Evolutionary conservation across 2,113 vertebrate genomes (phyloP), one percentile per base, ranked within the genome.

Genomic region (Craseonycteris thonglongyai): DNA sequence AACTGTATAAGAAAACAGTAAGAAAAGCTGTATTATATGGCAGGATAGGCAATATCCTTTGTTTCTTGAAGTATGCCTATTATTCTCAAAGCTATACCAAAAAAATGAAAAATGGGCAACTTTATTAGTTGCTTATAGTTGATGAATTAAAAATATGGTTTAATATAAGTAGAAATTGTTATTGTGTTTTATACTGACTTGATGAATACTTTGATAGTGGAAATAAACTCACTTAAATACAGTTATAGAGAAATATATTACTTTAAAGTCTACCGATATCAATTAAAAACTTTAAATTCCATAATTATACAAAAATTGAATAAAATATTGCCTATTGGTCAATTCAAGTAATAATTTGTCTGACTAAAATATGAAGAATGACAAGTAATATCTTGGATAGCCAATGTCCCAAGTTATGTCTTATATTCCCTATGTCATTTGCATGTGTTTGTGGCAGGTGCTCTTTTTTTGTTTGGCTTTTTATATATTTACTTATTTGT

Each of bases 401-500:
- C 6, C 6, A 35, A 5, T 11, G 8, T 75, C 16, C 3, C 3
- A 30, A 28, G 19, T 68, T 63, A 89, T 42, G 6, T 45, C 18
- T 49, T 42, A 3, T n/a, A 54, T 63, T 38, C 8, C 19, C 7
- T 63, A 75, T 8, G 24, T 69, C 35, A 65, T 28, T 84, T 66
- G 1, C 3, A 33, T 54, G 12, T 13, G 5, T 87, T 19, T 12
- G 8, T 30, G 30, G 21, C 0, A n/a, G 13, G 8, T 38, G 19
- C 7, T 28, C 1, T 71, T 19, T 47, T 15, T 72, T 19, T 12
- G n/a, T n/a, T 35, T 83, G 15, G 1, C 21, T 33, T 87, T 12
- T 82, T 74, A 22, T 68, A 58, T 7, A 47, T 10, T 89, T 65
- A 58, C 15, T 47, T n/a, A 79, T 59, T 68, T 45, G 61, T 4